Evolutionary conservation across 2,113 vertebrate genomes (phyloP).

Genomic region (Bolborhynchus lineola): DNA sequence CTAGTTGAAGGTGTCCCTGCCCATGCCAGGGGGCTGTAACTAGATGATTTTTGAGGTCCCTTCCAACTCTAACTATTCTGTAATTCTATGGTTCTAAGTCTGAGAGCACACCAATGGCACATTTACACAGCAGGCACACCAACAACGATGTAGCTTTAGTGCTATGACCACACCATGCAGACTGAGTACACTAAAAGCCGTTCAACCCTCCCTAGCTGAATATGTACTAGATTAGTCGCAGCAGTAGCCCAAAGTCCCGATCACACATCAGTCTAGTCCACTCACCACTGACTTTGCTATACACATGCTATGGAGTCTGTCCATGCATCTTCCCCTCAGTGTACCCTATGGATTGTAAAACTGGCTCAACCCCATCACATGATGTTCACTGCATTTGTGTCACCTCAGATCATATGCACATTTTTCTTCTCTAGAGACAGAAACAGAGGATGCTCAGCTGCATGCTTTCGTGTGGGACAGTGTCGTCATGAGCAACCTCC

Average conservation of each 20-base stretch:
- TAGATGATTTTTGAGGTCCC: background rate
- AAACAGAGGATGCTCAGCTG: background rate
- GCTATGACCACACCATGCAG: background rate
- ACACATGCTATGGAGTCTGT: accelerated
- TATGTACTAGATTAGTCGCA: background rate
- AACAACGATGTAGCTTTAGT: background rate
- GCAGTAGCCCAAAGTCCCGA: background rate
- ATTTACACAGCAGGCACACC: background rate
- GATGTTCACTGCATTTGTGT: background rate
- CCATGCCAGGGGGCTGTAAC: background rate
- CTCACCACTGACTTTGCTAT: background rate
- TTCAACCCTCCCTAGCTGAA: background rate
- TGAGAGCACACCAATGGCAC: background rate
- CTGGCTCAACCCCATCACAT: background rate
- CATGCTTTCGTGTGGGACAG: background rate
- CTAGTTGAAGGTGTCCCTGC: background rate
- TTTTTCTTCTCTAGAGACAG: background rate
- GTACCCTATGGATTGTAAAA: background rate
- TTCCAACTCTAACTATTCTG: background rate
- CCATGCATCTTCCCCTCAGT: background rate
- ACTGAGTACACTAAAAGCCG: background rate
- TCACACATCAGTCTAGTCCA: background rate
- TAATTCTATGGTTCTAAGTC: background rate
- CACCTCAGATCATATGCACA: background rate
- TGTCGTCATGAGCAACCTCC: background rate